Base-by-base conservation (phyloP, 1,140 invertebrate genomes). In the Uloborus diversus region DNA sequence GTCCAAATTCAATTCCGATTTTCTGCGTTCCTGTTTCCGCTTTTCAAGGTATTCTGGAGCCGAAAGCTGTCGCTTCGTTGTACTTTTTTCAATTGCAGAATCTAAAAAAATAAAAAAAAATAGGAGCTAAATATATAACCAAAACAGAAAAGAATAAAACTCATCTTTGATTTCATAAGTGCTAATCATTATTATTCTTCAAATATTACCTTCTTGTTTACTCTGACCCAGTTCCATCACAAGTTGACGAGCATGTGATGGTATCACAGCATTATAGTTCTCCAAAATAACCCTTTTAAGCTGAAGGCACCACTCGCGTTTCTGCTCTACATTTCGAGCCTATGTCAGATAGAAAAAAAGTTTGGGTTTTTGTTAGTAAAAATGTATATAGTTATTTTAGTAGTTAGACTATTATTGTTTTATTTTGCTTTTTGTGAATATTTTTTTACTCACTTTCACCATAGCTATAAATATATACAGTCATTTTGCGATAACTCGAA, bases 261-360 rank as follows among this genome's bases (percentile, higher is more conserved):
- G 96, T 86, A 99, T 98, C 47, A 93, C 93, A 3, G 93, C 95
- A 81, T 93, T 93, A 87, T 96, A 98, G 88, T 97, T 97, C 86
- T 98, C 96, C 82, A 98, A 87, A 85, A 98, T 98, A 20, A 97
- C 94, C 85, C 94, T 88, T 86, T 96, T 96, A 83, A 96, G 90
- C 85, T 95, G 93, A 79, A 94, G 88, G 47, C 93, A 94, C 96
- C 97, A 99, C 85, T 96, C 93, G 78, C 95, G 89, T 88, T 99
- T 98, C 88, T 97, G 94, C 82, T 97, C 93, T 80, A 93, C 88
- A 85, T 93, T 96, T 65, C 92, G 87, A 32, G 95, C 94, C 89
- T 92, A 64, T 53, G 84, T 84, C 75, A 81, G 79, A 71, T 64
- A 7, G 1, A 32, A 64, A 64, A 27, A 11, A 64, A 13, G 9